Conservation (phyloP, 1,140 invertebrate genomes). For the Paraescarpia echinospica region DNA sequence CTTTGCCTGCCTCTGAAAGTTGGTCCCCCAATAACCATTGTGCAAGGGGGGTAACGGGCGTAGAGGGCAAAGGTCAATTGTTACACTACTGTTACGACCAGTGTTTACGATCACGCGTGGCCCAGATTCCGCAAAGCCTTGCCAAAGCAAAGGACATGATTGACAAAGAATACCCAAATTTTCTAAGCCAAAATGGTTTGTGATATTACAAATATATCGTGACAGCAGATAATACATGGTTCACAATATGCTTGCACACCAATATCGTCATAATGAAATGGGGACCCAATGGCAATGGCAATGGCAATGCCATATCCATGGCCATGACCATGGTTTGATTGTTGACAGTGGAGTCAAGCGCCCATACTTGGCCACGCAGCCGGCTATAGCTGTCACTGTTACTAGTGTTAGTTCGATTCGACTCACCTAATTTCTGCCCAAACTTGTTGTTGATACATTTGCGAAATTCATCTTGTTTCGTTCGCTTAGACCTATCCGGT, state of each 20-base stretch:
- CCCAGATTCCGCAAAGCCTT: not conserved
- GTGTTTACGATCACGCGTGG: not conserved
- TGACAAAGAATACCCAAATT: too few relatives aligned
- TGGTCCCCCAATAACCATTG: not conserved
- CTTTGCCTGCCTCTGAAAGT: not conserved
- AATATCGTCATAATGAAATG: too few relatives aligned
- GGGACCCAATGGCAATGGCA: too few relatives aligned
- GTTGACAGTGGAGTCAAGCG: too few relatives aligned
- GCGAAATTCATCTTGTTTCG: slow-evolving; percentile 46
- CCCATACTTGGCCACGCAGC: too few relatives aligned
- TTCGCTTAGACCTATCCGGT: slow-evolving; percentile 38
- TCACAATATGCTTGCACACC: too few relatives aligned
- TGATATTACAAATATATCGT: too few relatives aligned
- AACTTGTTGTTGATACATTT: slow-evolving; percentile 46
- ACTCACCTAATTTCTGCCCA: slow-evolving; percentile 42
- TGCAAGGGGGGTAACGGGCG: not conserved
- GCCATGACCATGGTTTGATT: too few relatives aligned
- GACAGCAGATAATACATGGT: too few relatives aligned
- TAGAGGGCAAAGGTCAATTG: not conserved
- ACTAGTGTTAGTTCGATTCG: not conserved
- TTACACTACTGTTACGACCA: not conserved
- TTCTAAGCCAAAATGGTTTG: too few relatives aligned
- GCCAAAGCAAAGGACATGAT: not conserved
- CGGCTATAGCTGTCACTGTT: too few relatives aligned
- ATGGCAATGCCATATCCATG: too few relatives aligned